phyloP scores from a whole-genome alignment of 2,888 invertebrate genomes.

The Drosophila niveifrons region DNA sequence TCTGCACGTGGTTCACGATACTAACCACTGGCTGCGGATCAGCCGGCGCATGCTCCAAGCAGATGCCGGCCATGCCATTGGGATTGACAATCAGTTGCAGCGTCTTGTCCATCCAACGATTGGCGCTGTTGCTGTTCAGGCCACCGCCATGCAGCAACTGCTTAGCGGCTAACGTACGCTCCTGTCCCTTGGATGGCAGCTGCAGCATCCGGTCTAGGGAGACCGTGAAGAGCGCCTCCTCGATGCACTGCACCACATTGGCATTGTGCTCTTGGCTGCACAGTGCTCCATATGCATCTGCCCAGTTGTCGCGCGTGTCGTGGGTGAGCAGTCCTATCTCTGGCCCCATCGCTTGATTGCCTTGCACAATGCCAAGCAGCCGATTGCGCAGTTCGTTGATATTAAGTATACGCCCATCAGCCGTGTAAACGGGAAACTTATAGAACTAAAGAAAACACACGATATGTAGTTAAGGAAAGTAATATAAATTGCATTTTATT shows the following conservation, averaged over 20 bases:
- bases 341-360: slow-evolving; percentile 86
- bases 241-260: slow-evolving; percentile 88
- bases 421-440: slow-evolving; percentile 88
- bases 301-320: slow-evolving; percentile 93
- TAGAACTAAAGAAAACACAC: slow-evolving; percentile 87
- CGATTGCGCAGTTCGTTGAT: slow-evolving; percentile 88
- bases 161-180: slow-evolving; percentile 87
- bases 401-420: slow-evolving; percentile 87
- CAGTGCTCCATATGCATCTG: slow-evolving; percentile 87
- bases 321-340: slow-evolving; percentile 92
- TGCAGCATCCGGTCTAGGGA: slow-evolving; percentile 90
- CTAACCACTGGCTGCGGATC: slow-evolving; percentile 96
- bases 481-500: too few relatives aligned
- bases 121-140: slow-evolving; percentile 89
- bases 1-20: slow-evolving; percentile 92
- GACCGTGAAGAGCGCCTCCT: slow-evolving; percentile 91
- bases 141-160: slow-evolving; percentile 95
- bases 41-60: slow-evolving; percentile 97
- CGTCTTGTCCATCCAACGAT: slow-evolving; percentile 98
- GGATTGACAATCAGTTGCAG: slow-evolving; percentile 93
- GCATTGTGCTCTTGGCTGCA: slow-evolving; percentile 86
- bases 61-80: slow-evolving; percentile 93
- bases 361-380: slow-evolving; percentile 85
- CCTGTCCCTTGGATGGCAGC: slow-evolving; percentile 66
- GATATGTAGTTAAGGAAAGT: not conserved